Evolutionary conservation across 2,888 invertebrate genomes (phyloP).

Genomic region (Eubasilissa splendida): DNA sequence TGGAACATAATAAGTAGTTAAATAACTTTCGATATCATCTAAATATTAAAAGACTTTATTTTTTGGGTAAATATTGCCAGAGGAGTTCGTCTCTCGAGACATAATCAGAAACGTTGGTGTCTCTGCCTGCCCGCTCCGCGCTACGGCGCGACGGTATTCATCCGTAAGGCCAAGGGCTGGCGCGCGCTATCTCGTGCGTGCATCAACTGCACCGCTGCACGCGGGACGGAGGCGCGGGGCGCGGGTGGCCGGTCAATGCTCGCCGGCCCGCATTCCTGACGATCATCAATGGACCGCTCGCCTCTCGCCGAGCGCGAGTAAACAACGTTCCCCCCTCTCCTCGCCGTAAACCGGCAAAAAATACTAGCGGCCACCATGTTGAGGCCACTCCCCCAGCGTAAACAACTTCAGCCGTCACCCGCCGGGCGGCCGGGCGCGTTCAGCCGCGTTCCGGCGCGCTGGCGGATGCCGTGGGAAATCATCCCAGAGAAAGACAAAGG

Average conservation of each 20-base stretch:
- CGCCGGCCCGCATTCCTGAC: constrained; percentile 25
- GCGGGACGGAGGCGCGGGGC: constrained; percentile 1
- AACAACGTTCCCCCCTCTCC: constrained; percentile 6
- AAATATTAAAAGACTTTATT: too few relatives aligned
- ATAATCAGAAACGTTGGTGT: too few relatives aligned
- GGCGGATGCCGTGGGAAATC: not conserved
- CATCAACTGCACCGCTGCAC: constrained; percentile 3
- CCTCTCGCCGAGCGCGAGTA: not conserved
- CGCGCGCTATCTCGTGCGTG: constrained; percentile 7
- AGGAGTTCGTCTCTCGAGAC: too few relatives aligned
- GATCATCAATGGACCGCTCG: constrained; percentile 25
- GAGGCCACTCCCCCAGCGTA: constrained; percentile 23
- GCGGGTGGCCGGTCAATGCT: not conserved
- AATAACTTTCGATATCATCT: too few relatives aligned
- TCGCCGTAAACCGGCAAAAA: not conserved
- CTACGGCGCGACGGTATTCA: too few relatives aligned
- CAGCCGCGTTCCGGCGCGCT: not conserved
- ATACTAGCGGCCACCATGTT: not conserved
- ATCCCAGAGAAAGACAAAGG: not conserved
- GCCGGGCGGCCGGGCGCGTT: not conserved
- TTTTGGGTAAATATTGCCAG: too few relatives aligned
- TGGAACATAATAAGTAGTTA: too few relatives aligned
- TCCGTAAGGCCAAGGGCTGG: not conserved
- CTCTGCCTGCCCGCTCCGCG: too few relatives aligned
- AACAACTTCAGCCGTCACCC: constrained; percentile 8